Evolutionary conservation across 53 echinoderm and acorn worm genomes (phyloP).

Genomic region (Patiria pectinifera): DNA sequence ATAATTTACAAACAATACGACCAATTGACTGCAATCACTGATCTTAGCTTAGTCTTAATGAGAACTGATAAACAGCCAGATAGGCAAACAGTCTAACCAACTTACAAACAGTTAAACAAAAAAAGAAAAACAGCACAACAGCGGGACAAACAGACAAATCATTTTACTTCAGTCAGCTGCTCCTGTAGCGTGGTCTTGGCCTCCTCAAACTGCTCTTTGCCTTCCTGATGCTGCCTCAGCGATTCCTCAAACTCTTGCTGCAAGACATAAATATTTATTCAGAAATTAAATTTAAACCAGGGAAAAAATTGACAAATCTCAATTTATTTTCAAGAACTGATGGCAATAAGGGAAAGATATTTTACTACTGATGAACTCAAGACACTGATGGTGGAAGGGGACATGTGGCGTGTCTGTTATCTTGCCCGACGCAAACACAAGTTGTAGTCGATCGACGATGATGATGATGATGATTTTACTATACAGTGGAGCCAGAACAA

Average conservation of each 20-base stretch:
- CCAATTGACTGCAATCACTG: background rate
- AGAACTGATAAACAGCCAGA: background rate
- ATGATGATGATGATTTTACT: no score
- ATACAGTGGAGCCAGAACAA: no score
- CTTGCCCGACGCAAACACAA: no score
- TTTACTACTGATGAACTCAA: no score
- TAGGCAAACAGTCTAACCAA: conserved; percentile 3
- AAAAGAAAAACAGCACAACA: background rate
- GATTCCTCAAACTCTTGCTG: conserved; percentile 88
- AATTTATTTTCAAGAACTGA: no score
- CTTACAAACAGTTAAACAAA: background rate
- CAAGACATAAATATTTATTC: background rate
- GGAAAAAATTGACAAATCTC: no score
- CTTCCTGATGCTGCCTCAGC: conserved; percentile 61
- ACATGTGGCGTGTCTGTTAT: no score
- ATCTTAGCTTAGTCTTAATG: background rate
- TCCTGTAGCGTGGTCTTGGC: conserved; percentile 35
- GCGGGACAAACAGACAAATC: background rate
- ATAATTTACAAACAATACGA: background rate
- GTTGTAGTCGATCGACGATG: no score
- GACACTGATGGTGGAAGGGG: no score
- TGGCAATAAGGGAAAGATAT: no score
- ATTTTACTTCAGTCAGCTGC: conserved; percentile 54
- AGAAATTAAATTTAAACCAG: background rate
- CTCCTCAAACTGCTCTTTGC: conserved; percentile 72